Conservation (phyloP, 2,113 vertebrate genomes). For the Hemibagrus wyckioides region DNA sequence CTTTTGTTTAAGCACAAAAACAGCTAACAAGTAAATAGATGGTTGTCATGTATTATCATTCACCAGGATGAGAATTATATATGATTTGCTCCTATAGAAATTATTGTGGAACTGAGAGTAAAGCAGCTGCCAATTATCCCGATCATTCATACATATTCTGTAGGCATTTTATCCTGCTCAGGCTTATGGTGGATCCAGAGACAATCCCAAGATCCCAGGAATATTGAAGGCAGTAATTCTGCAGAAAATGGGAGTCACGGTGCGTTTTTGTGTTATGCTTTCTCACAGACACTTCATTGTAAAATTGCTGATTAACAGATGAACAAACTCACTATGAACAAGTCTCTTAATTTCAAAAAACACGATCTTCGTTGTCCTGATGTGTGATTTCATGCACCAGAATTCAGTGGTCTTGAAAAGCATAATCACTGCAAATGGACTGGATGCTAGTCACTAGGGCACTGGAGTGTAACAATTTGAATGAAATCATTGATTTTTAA, state of each 20-base stretch:
- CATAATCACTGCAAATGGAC: not conserved
- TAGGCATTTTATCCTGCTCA: not conserved
- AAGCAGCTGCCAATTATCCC: not conserved
- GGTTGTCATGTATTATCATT: not conserved
- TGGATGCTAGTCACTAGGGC: not conserved
- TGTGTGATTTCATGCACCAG: too few species aligned
- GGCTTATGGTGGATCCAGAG: not conserved
- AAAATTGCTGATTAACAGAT: too few species aligned
- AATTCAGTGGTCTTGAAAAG: too few species aligned
- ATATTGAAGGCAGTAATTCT: too few species aligned
- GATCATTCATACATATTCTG: not conserved
- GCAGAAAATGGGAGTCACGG: too few species aligned
- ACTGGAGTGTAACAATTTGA: not conserved
- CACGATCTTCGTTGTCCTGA: too few species aligned
- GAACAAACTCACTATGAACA: too few species aligned
- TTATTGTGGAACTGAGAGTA: not conserved
- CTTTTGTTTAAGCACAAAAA: not conserved
- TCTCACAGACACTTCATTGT: too few species aligned
- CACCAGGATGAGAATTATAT: not conserved
- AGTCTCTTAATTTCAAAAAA: too few species aligned
- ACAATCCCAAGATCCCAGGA: too few species aligned
- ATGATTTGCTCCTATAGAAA: not conserved
- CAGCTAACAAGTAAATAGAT: not conserved
- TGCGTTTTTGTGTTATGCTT: too few species aligned
- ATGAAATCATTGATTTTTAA: slow-evolving; percentile 1